These are phyloP conservation scores for Ardeotis arabs DNA, from an alignment of 2,113 vertebrate species.

Conservation along the genomic window DNA sequence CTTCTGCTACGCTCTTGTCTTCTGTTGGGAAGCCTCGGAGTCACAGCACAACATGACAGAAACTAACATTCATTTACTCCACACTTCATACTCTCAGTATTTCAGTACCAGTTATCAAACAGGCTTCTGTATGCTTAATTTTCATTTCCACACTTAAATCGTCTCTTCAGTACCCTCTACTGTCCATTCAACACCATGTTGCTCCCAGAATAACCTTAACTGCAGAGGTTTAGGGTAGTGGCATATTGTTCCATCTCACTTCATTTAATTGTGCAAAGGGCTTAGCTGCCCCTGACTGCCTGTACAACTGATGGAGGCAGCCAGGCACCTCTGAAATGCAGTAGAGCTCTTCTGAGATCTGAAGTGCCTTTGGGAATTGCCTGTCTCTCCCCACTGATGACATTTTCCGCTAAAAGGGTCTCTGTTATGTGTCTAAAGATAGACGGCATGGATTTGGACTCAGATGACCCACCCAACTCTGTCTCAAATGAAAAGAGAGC, in stretches of 20 bases:
- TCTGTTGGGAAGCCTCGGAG: neutral
- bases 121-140: neutral
- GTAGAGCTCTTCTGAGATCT: neutral
- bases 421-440: neutral
- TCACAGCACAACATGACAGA: neutral
- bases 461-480: neutral
- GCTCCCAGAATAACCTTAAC: neutral
- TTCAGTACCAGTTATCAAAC: neutral
- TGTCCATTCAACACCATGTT: neutral
- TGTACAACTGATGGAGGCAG: neutral
- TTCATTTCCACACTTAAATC: neutral
- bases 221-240: neutral
- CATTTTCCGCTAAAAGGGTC: neutral
- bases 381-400: neutral
- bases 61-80: neutral
- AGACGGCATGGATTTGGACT: neutral
- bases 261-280: neutral
- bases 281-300: neutral
- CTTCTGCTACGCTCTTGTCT: neutral
- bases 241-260: neutral
- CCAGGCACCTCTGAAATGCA: neutral
- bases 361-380: neutral
- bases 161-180: conserved; percentile 59
- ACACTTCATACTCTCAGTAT: neutral
- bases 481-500: neutral